phyloP scores from a whole-genome alignment of 2,797 vertebrate species.

The Sarcophilus harrisii region DNA sequence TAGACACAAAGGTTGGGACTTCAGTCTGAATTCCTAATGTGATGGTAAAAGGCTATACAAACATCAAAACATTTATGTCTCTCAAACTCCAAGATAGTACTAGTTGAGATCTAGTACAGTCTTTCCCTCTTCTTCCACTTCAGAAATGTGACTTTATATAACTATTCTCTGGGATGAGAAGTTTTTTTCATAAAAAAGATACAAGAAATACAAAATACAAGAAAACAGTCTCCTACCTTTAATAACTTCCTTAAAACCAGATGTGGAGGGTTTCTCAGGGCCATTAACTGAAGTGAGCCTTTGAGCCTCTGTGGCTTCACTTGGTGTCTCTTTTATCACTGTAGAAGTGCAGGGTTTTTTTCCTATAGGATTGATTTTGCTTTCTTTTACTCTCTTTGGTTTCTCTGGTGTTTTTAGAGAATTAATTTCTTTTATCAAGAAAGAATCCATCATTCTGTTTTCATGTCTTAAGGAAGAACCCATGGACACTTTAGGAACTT shows the following conservation, averaged over 20 bases:
- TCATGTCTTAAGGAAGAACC: conserved; percentile 76
- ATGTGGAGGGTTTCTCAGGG: conserved; percentile 85
- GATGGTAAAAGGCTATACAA: not conserved
- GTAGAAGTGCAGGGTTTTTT: conserved; percentile 1
- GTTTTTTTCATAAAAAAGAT: conserved; percentile 9
- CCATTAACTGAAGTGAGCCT: not conserved
- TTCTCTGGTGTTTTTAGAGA: not conserved
- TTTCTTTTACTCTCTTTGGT: conserved; percentile 44
- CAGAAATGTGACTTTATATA: conserved; percentile 14
- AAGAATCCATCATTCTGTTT: conserved; percentile 81
- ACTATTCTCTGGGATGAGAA: not conserved
- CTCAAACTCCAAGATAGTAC: not conserved
- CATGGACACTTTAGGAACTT: conserved; percentile 60
- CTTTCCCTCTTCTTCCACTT: not conserved
- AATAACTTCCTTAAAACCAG: conserved; percentile 82
- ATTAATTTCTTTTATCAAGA: conserved; percentile 84
- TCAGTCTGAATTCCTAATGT: conserved; percentile 12
- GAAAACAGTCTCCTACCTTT: conserved; percentile 89
- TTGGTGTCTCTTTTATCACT: conserved; percentile 42
- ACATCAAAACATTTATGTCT: not conserved
- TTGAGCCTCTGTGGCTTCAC: not conserved
- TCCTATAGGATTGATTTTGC: conserved; percentile 36
- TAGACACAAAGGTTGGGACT: too few relatives aligned
- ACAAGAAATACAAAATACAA: not conserved
- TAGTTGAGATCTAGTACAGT: not conserved